Percentiles rank a stretch among this genome's conserved stretches.
phyloP scores from a whole-genome alignment of 2,888 invertebrate species.

The Tachina lurida region DNA sequence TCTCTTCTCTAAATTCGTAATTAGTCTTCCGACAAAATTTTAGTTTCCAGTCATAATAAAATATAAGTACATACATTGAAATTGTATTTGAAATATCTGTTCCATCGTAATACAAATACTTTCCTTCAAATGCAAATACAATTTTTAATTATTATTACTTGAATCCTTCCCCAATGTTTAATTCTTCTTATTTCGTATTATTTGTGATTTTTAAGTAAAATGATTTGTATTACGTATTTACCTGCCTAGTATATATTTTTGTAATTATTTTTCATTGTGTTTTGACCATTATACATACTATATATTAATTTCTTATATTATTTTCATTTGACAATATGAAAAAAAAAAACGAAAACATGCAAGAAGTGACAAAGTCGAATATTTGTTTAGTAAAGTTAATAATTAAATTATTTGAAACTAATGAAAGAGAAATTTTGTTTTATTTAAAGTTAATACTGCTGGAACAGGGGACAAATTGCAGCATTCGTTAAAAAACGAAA shows the following conservation, averaged over 20 bases:
- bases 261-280: background rate
- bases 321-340: conserved; percentile 8
- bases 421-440: background rate
- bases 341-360: background rate
- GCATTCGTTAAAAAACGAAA: no score
- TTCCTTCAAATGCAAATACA: conserved; percentile 22
- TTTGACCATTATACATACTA: background rate
- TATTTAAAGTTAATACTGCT: background rate
- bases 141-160: conserved; percentile 46
- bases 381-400: conserved; percentile 59
- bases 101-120: background rate
- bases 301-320: conserved; percentile 17
- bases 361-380: conserved; percentile 31
- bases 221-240: background rate
- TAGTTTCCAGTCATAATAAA: conserved; percentile 40
- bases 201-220: conserved; percentile 22
- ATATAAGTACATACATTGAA: conserved; percentile 25
- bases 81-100: conserved; percentile 19
- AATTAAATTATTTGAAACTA: conserved; percentile 57
- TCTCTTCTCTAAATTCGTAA: background rate
- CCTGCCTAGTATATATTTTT: background rate
- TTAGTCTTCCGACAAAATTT: background rate
- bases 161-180: background rate
- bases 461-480: no score
- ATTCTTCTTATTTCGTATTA: conserved; percentile 21